Percentiles rank a stretch among this genome's conserved stretches.
Evolutionary conservation across 2,113 vertebrate species (phyloP).

Genomic region (Heterotilapia buettikoferi): DNA sequence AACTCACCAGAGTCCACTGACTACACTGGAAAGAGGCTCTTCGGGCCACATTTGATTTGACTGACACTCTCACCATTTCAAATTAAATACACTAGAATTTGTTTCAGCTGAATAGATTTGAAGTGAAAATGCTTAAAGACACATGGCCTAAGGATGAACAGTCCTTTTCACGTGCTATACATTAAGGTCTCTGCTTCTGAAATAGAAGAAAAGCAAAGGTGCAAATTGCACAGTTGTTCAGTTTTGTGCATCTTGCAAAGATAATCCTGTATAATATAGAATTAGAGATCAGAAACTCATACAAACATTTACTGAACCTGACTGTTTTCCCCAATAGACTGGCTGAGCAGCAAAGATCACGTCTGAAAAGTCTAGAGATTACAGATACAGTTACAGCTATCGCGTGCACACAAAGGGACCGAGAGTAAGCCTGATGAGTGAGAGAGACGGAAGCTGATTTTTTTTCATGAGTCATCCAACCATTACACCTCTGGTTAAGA

Average conservation of each 20-base stretch:
- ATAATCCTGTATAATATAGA: background rate
- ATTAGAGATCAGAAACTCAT: background rate
- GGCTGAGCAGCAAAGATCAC: background rate
- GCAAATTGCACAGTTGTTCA: background rate
- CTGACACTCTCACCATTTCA: background rate
- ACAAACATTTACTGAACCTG: background rate
- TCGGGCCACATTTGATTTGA: accelerated
- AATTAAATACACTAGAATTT: background rate
- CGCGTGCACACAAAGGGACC: accelerated
- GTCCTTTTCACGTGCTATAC: accelerated
- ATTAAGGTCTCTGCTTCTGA: background rate
- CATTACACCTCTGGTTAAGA: background rate
- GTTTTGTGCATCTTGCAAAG: background rate
- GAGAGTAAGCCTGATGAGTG: background rate
- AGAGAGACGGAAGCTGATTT: background rate
- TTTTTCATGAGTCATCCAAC: background rate
- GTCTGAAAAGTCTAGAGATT: background rate
- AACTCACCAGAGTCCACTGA: background rate
- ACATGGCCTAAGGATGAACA: background rate
- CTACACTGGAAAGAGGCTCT: background rate
- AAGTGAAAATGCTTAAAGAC: background rate
- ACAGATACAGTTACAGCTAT: background rate
- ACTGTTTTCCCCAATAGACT: background rate
- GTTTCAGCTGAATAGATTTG: background rate
- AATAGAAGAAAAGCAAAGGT: background rate